Conservation (phyloP, 1,140 invertebrate species). For the Portunus trituberculatus region DNA sequence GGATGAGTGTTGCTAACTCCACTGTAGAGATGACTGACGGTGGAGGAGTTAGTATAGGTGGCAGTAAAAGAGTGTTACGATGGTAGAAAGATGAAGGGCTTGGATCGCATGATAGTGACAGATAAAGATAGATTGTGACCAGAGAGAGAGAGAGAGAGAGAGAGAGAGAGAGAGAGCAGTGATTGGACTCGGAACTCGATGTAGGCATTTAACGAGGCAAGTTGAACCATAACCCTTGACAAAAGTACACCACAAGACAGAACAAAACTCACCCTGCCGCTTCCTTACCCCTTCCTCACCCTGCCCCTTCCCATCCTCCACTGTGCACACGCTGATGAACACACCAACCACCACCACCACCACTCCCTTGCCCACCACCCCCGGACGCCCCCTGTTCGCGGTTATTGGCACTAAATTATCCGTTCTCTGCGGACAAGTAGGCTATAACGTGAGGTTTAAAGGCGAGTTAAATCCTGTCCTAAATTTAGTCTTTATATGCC, state of each 20-base stretch:
- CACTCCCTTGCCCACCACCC: not conserved
- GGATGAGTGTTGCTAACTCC: no score
- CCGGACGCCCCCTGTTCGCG: not conserved
- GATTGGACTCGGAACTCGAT: not conserved
- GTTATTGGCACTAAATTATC: conserved; percentile 23
- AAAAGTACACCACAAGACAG: not conserved
- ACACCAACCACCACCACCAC: not conserved
- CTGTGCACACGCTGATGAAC: not conserved
- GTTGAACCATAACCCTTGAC: not conserved
- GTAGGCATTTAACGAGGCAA: not conserved
- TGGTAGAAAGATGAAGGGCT: no score
- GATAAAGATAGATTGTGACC: not conserved
- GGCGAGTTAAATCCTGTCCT: conserved; percentile 20
- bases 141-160: conserved; percentile 52
- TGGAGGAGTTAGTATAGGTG: not conserved
- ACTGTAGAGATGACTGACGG: no score
- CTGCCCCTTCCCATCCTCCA: not conserved
- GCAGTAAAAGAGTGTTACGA: no score
- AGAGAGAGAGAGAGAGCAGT: conserved; percentile 29
- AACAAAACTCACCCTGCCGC: not conserved
- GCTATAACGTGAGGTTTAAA: not conserved
- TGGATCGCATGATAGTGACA: not conserved
- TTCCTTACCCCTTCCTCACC: not conserved
- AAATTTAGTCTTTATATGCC: not conserved
- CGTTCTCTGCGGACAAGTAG: conserved; percentile 1